These are phyloP conservation scores for Ophioninae sp. DNA, from an alignment of 2,888 invertebrate genomes.

Conservation along the genomic window DNA sequence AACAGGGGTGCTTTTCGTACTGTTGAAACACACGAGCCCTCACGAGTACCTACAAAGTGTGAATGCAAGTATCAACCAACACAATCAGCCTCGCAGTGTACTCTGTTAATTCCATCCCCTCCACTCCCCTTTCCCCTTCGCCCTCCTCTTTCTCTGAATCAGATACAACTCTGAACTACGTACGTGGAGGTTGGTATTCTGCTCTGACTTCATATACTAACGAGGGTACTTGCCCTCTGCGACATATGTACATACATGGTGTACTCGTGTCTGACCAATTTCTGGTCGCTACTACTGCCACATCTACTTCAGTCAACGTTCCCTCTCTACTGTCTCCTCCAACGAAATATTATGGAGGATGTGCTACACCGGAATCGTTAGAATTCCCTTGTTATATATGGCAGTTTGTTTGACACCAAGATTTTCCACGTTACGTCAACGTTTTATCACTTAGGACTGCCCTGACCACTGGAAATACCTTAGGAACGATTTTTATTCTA, in stretches of 20 bases:
- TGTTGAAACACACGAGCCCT: too few species aligned
- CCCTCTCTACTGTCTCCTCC: constrained; percentile 11
- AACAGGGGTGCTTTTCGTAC: constrained; percentile 41
- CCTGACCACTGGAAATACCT: too few species aligned
- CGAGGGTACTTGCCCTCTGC: constrained; percentile 41
- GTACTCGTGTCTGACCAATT: constrained; percentile 57
- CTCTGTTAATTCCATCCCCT: constrained; percentile 40
- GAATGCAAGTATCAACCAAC: constrained; percentile 20
- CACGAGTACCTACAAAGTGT: background rate
- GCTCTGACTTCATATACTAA: constrained; percentile 41
- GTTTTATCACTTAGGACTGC: background rate
- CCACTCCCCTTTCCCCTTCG: constrained; percentile 29
- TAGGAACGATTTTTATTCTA: background rate
- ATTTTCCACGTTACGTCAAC: background rate
- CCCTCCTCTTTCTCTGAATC: constrained; percentile 35
- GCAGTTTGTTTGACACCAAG: background rate
- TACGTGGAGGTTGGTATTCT: constrained; percentile 43
- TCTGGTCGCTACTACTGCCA: constrained; percentile 49
- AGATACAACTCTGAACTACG: constrained; percentile 37
- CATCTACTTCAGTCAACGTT: constrained; percentile 26
- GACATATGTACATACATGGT: constrained; percentile 8
- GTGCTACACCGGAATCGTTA: constrained; percentile 2
- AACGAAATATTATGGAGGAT: constrained; percentile 14
- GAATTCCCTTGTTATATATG: constrained; percentile 11
- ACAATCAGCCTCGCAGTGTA: constrained; percentile 22